phyloP scores from a whole-genome alignment of 1,140 invertebrate species.

The Acromyrmex charruanus region DNA sequence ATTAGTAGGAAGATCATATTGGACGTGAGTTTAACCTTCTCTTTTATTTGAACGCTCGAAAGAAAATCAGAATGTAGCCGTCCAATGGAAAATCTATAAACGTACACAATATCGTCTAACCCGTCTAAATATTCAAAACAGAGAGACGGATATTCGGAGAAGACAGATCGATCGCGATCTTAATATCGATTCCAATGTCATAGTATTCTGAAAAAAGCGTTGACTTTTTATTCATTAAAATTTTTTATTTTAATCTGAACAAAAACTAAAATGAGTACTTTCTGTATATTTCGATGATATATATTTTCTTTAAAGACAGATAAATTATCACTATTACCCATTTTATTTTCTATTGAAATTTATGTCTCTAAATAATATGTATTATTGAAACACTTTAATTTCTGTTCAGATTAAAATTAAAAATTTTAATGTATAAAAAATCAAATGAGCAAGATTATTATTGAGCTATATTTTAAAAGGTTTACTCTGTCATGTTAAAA shows the following conservation, averaged over 20 bases:
- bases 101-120: neutral
- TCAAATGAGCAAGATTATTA: too few relatives aligned
- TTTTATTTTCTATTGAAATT: neutral
- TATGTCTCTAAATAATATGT: too few relatives aligned
- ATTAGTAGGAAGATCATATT: conserved; percentile 21
- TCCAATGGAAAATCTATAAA: neutral
- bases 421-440: too few relatives aligned
- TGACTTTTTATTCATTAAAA: neutral
- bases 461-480: too few relatives aligned
- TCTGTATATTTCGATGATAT: neutral
- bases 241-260: neutral
- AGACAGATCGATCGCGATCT: neutral
- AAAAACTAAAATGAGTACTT: neutral
- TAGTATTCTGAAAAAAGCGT: neutral
- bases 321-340: neutral
- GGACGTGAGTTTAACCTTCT: neutral
- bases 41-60: conserved; percentile 19
- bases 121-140: conserved; percentile 2
- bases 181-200: conserved; percentile 5
- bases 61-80: neutral
- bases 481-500: too few relatives aligned
- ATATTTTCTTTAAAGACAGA: neutral
- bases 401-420: too few relatives aligned
- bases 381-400: too few relatives aligned
- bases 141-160: neutral